phyloP scores from a whole-genome alignment of 2,888 invertebrate genomes.

The Nemurella pictetii region DNA sequence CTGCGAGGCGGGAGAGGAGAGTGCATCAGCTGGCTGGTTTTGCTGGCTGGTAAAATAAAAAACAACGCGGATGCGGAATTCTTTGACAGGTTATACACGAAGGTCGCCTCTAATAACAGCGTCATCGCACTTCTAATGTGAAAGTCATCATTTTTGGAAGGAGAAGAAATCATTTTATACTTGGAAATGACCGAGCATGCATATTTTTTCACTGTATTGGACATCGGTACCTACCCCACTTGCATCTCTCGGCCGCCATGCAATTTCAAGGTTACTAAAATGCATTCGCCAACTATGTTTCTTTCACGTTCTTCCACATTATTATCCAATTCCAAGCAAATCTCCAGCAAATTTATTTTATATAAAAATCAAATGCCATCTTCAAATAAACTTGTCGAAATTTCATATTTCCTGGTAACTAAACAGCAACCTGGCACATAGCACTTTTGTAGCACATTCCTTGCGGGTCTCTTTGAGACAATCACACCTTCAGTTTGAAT shows the following conservation, averaged over 20 bases:
- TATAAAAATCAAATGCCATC: not conserved
- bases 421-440: not conserved
- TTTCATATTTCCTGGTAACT: not conserved
- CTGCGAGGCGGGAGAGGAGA: too few relatives aligned
- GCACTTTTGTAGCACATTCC: not conserved
- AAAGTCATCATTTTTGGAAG: not conserved
- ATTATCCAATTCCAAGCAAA: not conserved
- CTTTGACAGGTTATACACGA: not conserved
- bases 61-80: not conserved
- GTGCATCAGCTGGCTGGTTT: not conserved
- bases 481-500: not conserved
- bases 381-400: not conserved
- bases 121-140: not conserved
- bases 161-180: not conserved
- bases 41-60: not conserved
- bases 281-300: not conserved
- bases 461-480: not conserved
- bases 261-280: not conserved
- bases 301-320: not conserved
- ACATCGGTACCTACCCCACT: too few relatives aligned
- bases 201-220: not conserved
- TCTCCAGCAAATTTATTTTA: not conserved
- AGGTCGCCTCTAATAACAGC: not conserved
- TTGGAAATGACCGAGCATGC: not conserved
- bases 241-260: not conserved